Percentiles rank a stretch among this genome's conserved stretches.
Evolutionary conservation across 1,140 invertebrate genomes (phyloP).

Genomic region (Calliopsis andreniformis): DNA sequence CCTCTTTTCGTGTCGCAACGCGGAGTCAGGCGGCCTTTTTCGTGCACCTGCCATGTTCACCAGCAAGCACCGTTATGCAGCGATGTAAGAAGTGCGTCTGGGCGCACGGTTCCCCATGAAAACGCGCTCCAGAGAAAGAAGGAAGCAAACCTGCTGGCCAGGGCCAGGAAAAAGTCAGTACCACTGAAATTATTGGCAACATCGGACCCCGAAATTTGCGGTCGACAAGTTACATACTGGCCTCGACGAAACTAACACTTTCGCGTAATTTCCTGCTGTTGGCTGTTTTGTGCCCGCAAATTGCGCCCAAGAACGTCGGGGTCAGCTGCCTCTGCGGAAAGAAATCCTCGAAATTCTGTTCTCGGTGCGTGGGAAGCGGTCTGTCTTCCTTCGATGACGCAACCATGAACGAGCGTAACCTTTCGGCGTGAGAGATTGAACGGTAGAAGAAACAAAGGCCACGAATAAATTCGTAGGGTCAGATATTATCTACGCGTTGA

Average conservation of each 20-base stretch:
- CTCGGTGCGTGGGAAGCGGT: not conserved
- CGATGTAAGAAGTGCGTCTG: constrained; percentile 9
- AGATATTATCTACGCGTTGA: not conserved
- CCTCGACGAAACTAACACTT: constrained; percentile 25
- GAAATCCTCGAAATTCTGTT: not conserved
- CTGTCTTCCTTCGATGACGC: not conserved
- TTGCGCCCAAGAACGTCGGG: not conserved
- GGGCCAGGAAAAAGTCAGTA: not conserved
- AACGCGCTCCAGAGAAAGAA: not conserved
- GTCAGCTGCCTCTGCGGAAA: not conserved
- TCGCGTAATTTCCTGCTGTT: constrained; percentile 18
- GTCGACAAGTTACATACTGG: not conserved
- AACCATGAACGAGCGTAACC: not conserved
- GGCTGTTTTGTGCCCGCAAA: not conserved
- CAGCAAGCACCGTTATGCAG: constrained; percentile 37
- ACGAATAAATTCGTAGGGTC: not conserved
- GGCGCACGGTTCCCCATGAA: not conserved
- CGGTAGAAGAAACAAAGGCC: not conserved
- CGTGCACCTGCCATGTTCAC: constrained; percentile 37
- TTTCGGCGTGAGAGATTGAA: not conserved
- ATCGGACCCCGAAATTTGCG: constrained; percentile 27
- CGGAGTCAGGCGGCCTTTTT: constrained; percentile 16
- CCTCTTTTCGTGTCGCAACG: not conserved
- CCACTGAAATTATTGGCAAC: constrained; percentile 28
- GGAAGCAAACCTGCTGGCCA: not conserved